Conservation (phyloP, 2,113 vertebrate genomes). For the Eclectus roratus region DNA sequence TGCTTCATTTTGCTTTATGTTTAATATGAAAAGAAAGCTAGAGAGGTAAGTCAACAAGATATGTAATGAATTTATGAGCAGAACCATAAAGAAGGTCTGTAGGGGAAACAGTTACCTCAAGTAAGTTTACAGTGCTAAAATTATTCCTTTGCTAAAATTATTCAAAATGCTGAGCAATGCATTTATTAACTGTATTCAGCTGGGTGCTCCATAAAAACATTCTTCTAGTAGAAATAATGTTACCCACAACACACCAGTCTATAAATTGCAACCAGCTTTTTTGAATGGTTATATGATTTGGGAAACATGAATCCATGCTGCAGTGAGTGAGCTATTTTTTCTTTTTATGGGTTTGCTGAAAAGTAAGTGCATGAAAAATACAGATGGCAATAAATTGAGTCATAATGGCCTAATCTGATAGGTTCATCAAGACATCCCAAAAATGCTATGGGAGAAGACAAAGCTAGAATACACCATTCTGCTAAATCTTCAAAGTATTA, state of each 20-base stretch:
- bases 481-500: neutral
- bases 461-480: neutral
- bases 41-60: neutral
- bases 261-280: slow-evolving; percentile 60
- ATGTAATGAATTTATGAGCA: slow-evolving; percentile 14
- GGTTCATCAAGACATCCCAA: neutral
- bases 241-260: slow-evolving; percentile 14
- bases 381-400: slow-evolving; percentile 2
- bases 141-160: slow-evolving; percentile 64
- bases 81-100: neutral
- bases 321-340: slow-evolving; percentile 5
- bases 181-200: slow-evolving; percentile 68
- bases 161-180: slow-evolving; percentile 58
- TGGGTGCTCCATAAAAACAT: slow-evolving; percentile 38
- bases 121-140: slow-evolving; percentile 47
- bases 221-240: slow-evolving; percentile 27
- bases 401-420: slow-evolving; percentile 5
- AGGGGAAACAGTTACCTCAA: neutral
- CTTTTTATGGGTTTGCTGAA: neutral
- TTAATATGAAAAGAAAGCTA: neutral
- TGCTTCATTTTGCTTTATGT: neutral
- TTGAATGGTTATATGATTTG: slow-evolving; percentile 17
- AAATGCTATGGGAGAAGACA: neutral
- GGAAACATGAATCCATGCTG: slow-evolving; percentile 42
- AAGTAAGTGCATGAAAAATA: slow-evolving; percentile 7